phyloP scores from a whole-genome alignment of 2,888 invertebrate genomes.

The Gastracanthus pulcherrimus region DNA sequence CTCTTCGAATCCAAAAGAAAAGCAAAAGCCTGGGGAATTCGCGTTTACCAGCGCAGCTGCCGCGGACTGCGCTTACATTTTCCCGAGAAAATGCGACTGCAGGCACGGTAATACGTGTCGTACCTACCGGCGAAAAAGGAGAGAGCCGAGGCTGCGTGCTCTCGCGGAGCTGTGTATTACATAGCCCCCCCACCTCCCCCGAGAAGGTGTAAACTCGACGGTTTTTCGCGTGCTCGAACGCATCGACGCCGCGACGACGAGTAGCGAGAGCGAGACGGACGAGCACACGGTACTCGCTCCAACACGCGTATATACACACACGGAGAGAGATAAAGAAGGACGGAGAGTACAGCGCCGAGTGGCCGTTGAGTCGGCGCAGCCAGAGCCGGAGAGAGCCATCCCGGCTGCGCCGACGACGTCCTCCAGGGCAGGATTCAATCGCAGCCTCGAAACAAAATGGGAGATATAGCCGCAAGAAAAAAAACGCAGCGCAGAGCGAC shows the following conservation, averaged over 20 bases:
- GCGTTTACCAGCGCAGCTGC: too few relatives aligned
- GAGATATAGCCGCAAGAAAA: too few relatives aligned
- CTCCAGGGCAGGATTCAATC: slow-evolving; percentile 72
- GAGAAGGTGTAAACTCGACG: slow-evolving; percentile 42
- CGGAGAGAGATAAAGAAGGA: slow-evolving; percentile 17
- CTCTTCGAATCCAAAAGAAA: too few relatives aligned
- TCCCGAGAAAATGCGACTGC: too few relatives aligned
- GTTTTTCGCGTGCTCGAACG: slow-evolving; percentile 41
- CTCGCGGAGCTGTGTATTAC: too few relatives aligned
- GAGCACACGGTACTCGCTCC: too few relatives aligned
- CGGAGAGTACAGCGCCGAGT: too few relatives aligned
- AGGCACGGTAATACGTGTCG: too few relatives aligned
- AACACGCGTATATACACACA: too few relatives aligned
- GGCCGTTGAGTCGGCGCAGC: slow-evolving; percentile 41
- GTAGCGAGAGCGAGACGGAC: slow-evolving; percentile 8
- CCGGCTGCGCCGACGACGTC: slow-evolving; percentile 29
- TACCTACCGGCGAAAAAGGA: neutral
- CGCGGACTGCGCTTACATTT: too few relatives aligned
- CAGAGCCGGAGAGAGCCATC: neutral
- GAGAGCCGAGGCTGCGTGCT: neutral
- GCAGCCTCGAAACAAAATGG: neutral
- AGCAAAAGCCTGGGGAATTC: too few relatives aligned
- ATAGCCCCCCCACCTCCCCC: neutral
- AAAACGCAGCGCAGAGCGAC: too few relatives aligned
- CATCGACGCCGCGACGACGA: slow-evolving; percentile 25